phyloP scores from a whole-genome alignment of 2,113 vertebrate species.

The Crypturellus undulatus region DNA sequence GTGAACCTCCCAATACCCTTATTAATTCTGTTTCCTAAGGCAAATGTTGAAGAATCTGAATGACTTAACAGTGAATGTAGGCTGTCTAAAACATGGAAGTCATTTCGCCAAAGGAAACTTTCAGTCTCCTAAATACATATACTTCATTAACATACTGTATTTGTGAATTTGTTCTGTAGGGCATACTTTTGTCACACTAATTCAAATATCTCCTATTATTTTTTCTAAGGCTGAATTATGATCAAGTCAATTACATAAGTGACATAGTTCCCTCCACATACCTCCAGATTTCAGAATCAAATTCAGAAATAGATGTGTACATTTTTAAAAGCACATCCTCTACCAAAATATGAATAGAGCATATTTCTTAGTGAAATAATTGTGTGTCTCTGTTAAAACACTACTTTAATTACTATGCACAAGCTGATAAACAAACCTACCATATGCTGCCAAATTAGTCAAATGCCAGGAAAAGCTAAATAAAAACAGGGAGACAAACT shows the following conservation, averaged over 20 bases:
- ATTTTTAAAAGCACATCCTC: neutral
- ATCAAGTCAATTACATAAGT: neutral
- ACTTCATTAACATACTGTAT: neutral
- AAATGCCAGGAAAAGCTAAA: constrained; percentile 68
- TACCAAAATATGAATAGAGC: constrained; percentile 15
- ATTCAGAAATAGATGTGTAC: neutral
- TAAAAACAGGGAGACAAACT: constrained; percentile 59
- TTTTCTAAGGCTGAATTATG: neutral
- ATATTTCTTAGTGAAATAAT: neutral
- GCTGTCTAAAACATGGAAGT: neutral
- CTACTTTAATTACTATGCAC: constrained; percentile 52
- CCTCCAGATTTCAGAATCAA: neutral
- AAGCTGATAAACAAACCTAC: constrained; percentile 63
- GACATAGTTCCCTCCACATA: neutral
- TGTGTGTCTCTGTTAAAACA: constrained; percentile 51
- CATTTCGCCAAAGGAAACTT: neutral
- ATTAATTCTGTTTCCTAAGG: neutral
- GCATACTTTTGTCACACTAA: neutral
- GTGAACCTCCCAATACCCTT: neutral
- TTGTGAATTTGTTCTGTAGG: neutral
- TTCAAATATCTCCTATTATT: neutral
- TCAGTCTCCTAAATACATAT: neutral
- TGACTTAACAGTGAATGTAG: neutral
- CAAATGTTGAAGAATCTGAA: neutral
- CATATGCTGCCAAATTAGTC: constrained; percentile 70